Evolutionary conservation across 2,888 invertebrate genomes (phyloP).

Genomic region (Caenorhabditis sp.): DNA sequence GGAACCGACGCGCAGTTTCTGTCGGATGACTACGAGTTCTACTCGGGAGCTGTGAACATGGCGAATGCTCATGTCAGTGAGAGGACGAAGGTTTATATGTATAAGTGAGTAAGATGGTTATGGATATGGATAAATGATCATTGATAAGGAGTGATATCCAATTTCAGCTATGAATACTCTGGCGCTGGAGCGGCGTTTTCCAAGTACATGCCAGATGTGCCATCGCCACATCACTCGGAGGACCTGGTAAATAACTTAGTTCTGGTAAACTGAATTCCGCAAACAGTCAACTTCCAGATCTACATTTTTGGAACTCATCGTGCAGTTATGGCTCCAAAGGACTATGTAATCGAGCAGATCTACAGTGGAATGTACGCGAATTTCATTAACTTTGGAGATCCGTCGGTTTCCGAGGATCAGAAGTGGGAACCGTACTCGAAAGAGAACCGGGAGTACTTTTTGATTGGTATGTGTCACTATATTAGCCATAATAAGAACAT

Average conservation of each 20-base stretch:
- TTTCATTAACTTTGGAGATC: conserved; percentile 42
- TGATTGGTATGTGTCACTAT: conserved; percentile 17
- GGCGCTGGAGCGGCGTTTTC: conserved; percentile 28
- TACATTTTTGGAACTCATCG: conserved; percentile 54
- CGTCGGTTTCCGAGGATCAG: conserved; percentile 19
- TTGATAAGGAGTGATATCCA: too few species aligned
- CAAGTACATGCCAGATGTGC: conserved; percentile 29
- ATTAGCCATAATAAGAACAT: too few species aligned
- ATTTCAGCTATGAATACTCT: conserved; percentile 34
- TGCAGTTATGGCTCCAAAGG: conserved; percentile 17
- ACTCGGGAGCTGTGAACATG: conserved; percentile 20
- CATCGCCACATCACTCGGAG: conserved; percentile 47
- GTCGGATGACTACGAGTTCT: conserved; percentile 50
- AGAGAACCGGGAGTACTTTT: conserved; percentile 32
- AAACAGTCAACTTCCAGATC: conserved; percentile 23
- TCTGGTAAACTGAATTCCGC: too few species aligned
- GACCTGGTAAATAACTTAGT: conserved; percentile 51
- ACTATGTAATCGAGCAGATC: conserved; percentile 48
- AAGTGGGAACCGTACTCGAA: conserved; percentile 22
- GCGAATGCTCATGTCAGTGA: conserved; percentile 30
- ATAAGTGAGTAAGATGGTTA: conserved; percentile 20
- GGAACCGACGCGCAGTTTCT: conserved; percentile 18
- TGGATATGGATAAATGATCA: too few species aligned
- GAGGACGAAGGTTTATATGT: conserved; percentile 36
- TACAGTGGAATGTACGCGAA: conserved; percentile 38